Base-by-base conservation (phyloP, 2,888 invertebrate species). In the Acrocera orbiculus region DNA sequence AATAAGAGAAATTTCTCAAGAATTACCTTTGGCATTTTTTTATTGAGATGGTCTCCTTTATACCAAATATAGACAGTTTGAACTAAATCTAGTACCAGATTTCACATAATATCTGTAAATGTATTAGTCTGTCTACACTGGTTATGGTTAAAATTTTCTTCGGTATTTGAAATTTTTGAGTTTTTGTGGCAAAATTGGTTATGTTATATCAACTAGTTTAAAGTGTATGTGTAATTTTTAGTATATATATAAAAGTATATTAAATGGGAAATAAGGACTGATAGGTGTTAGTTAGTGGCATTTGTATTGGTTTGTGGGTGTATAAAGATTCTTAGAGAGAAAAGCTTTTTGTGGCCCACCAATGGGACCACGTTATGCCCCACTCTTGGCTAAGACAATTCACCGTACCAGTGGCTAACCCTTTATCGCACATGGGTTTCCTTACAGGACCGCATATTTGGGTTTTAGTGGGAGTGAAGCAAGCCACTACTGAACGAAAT, bases 381-480 rank as follows among this genome's bases (percentile, higher is more conserved):
- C 56, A 48, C 48, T 42, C 42, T 33, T 38, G 38, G 35, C 35
- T 4, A 22, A 38, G 38, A 40, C 36, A 36, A 38, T 40, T 38
- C 38, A 40, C 53, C 53, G 53, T 50, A 53, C 58, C 56, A 56
- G 59, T 54, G 60, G 60, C 60, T 60, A 59, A 60, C 60, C 60
- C 59, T 59, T 60, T 60, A 60, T 59, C 58, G 60, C 58, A 56
- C 59, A 55, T 58, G 53, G 48, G 58, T 59, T 60, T 60, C 60
- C 60, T 60, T 60, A 58, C 58, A 58, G 60, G 53, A 59, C 59
- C 59, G 56, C 59, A 60, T 58, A 59, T 58, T 59, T 58, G 55
- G 59, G 60, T 59, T 59, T 56, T 53, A 53, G 57, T 58, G 58
- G 57, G 53, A 53, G 51, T 50, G 47, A 39, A 49, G 46, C 46